These are phyloP conservation scores for Dreissena polymorpha DNA, from an alignment of 1,140 invertebrate genomes.

Conservation along the genomic window DNA sequence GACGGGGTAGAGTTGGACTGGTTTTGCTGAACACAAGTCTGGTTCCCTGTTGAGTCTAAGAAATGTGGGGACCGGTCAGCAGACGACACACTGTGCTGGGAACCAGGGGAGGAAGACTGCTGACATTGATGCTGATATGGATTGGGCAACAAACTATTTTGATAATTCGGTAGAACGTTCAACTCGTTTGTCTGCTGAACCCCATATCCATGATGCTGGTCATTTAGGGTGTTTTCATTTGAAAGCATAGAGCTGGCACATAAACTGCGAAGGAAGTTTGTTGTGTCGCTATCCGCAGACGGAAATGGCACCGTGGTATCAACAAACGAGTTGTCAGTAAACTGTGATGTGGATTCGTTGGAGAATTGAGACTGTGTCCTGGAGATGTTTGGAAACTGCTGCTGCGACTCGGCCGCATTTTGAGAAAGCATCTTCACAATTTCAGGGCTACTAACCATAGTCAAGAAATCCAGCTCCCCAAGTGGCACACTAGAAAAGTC, in stretches of 20 bases:
- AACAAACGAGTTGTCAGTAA: too few species aligned
- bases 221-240: too few species aligned
- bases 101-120: slow-evolving; percentile 18
- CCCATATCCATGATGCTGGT: too few species aligned
- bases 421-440: slow-evolving; percentile 7
- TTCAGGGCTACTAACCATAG: slow-evolving; percentile 31
- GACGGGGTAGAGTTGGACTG: too few species aligned
- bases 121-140: neutral
- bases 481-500: slow-evolving; percentile 36
- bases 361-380: neutral
- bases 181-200: neutral
- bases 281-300: too few species aligned
- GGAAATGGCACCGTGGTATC: too few species aligned
- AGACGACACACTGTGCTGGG: slow-evolving; percentile 38
- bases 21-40: too few species aligned
- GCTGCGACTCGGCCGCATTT: neutral
- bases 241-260: too few species aligned
- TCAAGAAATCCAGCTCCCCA: slow-evolving; percentile 40
- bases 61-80: slow-evolving; percentile 7
- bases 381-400: neutral
- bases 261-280: too few species aligned
- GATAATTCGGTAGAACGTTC: slow-evolving; percentile 33
- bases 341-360: too few species aligned
- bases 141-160: slow-evolving; percentile 18
- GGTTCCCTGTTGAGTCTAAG: neutral